Conservation (phyloP, 2,113 vertebrate genomes). For the Hoplias malabaricus region DNA sequence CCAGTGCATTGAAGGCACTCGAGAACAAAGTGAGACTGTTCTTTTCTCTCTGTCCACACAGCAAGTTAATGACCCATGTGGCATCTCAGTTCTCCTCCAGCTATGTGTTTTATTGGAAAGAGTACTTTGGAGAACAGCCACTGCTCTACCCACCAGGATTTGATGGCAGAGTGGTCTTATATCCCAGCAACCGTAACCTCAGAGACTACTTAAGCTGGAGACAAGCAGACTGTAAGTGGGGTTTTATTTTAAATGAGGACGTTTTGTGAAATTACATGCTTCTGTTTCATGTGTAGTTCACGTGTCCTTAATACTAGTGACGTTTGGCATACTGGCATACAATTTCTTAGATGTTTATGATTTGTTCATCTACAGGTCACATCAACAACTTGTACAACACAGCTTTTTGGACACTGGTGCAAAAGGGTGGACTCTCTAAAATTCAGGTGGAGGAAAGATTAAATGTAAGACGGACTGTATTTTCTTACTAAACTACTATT, state of each 20-base stretch:
- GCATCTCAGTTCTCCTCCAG: conserved; percentile 96
- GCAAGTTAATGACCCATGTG: conserved; percentile 97
- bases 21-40: not conserved
- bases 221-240: conserved; percentile 92
- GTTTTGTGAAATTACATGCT: not conserved
- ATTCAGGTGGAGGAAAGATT: conserved; percentile 84
- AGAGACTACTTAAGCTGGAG: conserved; percentile 97
- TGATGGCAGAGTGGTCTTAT: conserved; percentile 92
- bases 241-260: not conserved
- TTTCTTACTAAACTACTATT: not conserved
- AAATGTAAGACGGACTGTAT: conserved; percentile 72
- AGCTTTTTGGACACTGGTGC: conserved; percentile 91
- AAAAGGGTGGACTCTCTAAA: conserved; percentile 84
- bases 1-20: not conserved
- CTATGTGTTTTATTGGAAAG: conserved; percentile 94
- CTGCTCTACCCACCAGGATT: conserved; percentile 92
- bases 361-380: conserved; percentile 78
- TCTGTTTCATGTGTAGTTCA: not conserved
- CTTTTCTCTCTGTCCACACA: conserved; percentile 56
- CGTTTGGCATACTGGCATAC: no score
- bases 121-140: conserved; percentile 88
- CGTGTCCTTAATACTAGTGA: not conserved
- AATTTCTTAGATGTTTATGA: not conserved
- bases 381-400: conserved; percentile 98
- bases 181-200: conserved; percentile 89